A percentile compares a stretch with the other conserved stretches of the same genome.
Conservation (phyloP, 1,140 invertebrate species). For the Rhopalosiphum padi region DNA sequence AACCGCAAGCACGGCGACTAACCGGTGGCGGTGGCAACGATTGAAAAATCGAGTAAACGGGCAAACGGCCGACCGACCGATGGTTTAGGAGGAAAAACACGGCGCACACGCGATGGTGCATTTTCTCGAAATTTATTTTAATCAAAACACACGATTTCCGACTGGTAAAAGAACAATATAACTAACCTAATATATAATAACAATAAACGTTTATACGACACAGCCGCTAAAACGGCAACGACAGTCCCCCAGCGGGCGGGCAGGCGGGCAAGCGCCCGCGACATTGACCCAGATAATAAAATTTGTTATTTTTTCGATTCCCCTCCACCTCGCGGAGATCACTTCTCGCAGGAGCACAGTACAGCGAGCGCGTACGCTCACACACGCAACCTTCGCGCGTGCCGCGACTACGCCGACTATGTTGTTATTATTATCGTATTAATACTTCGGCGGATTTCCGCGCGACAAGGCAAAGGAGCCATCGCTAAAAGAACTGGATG, state of each 20-base stretch:
- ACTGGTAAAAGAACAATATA: neutral
- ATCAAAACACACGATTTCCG: neutral
- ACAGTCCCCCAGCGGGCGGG: neutral
- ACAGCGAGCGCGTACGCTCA: neutral
- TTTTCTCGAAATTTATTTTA: neutral
- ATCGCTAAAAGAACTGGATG: neutral
- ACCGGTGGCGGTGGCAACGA: neutral
- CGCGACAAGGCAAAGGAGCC: neutral
- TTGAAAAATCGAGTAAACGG: neutral
- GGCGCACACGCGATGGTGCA: neutral
- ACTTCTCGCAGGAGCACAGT: neutral
- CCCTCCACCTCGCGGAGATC: neutral
- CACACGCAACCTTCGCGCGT: constrained; percentile 25
- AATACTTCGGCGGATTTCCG: neutral
- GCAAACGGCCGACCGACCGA: neutral
- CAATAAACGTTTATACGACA: neutral
- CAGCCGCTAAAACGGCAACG: neutral
- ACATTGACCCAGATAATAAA: constrained; percentile 30
- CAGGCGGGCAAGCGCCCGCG: neutral
- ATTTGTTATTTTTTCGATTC: constrained; percentile 25
- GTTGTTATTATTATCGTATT: neutral
- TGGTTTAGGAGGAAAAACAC: neutral
- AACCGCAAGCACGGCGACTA: neutral
- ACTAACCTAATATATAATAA: neutral
- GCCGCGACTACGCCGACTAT: neutral